These are phyloP conservation scores for Crotalus horridus DNA, from an alignment of 2,113 vertebrate species.

Conservation along the genomic window DNA sequence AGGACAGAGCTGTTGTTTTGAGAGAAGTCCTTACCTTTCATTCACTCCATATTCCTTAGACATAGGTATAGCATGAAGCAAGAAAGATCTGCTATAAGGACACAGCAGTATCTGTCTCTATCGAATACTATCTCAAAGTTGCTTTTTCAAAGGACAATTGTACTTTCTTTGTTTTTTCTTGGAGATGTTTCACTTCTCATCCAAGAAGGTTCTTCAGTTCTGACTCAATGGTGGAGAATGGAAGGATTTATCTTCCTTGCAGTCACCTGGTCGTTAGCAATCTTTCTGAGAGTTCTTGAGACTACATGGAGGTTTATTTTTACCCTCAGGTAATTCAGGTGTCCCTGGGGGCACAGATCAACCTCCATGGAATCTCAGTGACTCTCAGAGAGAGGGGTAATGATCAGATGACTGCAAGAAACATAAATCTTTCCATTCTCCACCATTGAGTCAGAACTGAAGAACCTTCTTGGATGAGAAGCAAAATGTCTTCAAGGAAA, in stretches of 20 bases:
- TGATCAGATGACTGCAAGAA: not conserved
- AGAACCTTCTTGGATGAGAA: not conserved
- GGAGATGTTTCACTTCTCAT: not conserved
- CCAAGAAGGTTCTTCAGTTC: not conserved
- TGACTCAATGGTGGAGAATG: not conserved
- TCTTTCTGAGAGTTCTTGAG: not conserved
- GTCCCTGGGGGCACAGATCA: not conserved
- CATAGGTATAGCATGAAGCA: not conserved
- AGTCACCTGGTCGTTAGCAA: not conserved
- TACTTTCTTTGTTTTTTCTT: not conserved
- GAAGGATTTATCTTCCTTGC: not conserved
- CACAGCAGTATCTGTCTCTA: not conserved
- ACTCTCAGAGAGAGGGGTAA: not conserved
- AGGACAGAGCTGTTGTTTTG: not conserved
- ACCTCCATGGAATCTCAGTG: not conserved
- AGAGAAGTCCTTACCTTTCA: not conserved
- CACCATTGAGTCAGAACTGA: not conserved
- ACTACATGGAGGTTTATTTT: not conserved
- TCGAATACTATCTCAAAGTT: not conserved
- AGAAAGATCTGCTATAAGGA: not conserved
- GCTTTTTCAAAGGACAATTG: not conserved
- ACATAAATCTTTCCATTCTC: not conserved
- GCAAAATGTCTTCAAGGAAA: not conserved
- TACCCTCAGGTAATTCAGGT: not conserved
- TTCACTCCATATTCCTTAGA: not conserved